phyloP scores from a whole-genome alignment of 2,113 vertebrate species.

The Thamnaconus septentrionalis region DNA sequence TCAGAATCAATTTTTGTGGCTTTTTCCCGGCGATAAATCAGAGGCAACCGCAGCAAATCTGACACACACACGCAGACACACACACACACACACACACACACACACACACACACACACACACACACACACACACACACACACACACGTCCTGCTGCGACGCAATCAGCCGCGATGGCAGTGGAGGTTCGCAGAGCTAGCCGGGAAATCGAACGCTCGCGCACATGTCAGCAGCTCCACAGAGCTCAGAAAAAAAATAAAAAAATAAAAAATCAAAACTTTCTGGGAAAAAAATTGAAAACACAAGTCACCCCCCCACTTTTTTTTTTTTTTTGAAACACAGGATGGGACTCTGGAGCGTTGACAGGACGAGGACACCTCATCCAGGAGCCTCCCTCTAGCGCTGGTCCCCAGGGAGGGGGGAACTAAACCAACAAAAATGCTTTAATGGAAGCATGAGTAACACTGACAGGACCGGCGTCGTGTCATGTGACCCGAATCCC shows the following conservation, averaged over 20 bases:
- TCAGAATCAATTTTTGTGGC: too few relatives aligned
- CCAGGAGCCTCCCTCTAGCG: slow-evolving; percentile 40
- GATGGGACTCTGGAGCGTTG: slow-evolving; percentile 38
- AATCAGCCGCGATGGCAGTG: slow-evolving; percentile 3
- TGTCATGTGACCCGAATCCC: slow-evolving; percentile 28
- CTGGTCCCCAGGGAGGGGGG: too few relatives aligned
- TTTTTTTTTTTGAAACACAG: not conserved
- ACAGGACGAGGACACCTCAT: slow-evolving; percentile 65
- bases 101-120: slow-evolving; percentile 30
- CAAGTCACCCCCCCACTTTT: not conserved
- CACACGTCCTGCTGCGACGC: slow-evolving; percentile 7
- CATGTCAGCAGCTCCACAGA: slow-evolving; percentile 47
- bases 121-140: not conserved
- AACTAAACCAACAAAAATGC: not conserved
- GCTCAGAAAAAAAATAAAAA: slow-evolving; percentile 11
- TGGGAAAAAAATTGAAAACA: not conserved
- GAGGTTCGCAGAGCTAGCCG: slow-evolving; percentile 8
- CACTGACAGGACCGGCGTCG: not conserved
- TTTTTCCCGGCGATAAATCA: too few relatives aligned
- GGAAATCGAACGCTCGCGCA: slow-evolving; percentile 24
- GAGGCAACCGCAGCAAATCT: too few relatives aligned
- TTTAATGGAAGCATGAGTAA: slow-evolving; percentile 40
- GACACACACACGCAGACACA: too few relatives aligned
- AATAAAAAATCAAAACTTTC: not conserved
- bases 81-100: not conserved